Base-by-base conservation (phyloP, 2,888 invertebrate genomes). In the Cerceris rybyensis region DNA sequence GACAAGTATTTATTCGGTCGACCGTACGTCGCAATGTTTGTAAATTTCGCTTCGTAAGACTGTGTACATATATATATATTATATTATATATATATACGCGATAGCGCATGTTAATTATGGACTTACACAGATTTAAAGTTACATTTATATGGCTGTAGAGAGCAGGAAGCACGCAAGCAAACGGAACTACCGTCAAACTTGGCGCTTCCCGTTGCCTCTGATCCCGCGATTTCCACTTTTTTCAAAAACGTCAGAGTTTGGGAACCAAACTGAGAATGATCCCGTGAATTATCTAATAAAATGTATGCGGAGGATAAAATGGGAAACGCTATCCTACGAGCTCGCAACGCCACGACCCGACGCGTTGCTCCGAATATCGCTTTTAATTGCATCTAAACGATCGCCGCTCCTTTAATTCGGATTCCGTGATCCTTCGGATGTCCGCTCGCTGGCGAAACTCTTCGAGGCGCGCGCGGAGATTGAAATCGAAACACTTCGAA, bases 1-100 rank as follows among this genome's bases (percentile, higher is more conserved):
- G 60, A 84, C 61, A 70, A 71, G 75, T 84, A 86, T 86, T 84
- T 84, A 90, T 91, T 91, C 88, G 86, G 90, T 88, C 89, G 89
- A 88, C 88, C 86, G 86, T 89, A 88, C 88, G 88, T 89, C 89
- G 87, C 91, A 88, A 88, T 90, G 88, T 92, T 92, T 93, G 92
- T 93, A 93, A 92, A 93, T 92, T 92, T 93, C 91, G 92, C 91
- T 90, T 92, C 90, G 92, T 93, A 93, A 93, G 91, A 92, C 92
- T 93, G 92, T 93, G 92, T 93, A 93, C 88, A 93, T 93, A 92
- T 88, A 89, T 90, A 91, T 82, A 86, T 79, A 79, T n/a, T n/a
- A n/a, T n/a, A n/a, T n/a, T 93, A 93, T 88, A 93, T 93, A 92
- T 88, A 85, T 86, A 87, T 82, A 88, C 86, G 88, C 89, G 89